Percentiles rank a stretch among this genome's conserved stretches.
Conservation (phyloP, 1,140 invertebrate species). For the Brachionus koreanus region DNA sequence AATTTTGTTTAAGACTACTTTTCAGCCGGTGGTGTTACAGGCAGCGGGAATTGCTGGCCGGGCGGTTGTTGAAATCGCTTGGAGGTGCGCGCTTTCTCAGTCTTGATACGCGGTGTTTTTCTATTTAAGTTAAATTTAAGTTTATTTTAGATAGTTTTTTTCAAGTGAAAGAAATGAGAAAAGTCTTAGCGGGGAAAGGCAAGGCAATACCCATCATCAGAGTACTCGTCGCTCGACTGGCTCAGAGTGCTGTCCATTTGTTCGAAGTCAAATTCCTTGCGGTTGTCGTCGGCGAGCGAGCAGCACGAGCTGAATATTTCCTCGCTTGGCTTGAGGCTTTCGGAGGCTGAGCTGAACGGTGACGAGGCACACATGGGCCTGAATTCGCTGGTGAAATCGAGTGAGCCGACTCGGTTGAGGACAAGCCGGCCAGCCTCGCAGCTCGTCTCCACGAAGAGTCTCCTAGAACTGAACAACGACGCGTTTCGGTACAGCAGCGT, state of each 20-base stretch:
- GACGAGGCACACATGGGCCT: not conserved
- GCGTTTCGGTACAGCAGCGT: not conserved
- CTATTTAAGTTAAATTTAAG: not conserved
- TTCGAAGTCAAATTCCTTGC: not conserved
- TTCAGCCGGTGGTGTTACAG: not conserved
- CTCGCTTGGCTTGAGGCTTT: not conserved
- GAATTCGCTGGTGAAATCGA: not conserved
- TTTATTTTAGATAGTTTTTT: not conserved
- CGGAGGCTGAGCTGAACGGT: not conserved
- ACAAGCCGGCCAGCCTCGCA: not conserved
- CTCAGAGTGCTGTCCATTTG: not conserved
- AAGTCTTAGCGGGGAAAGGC: not conserved
- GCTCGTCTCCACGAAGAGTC: not conserved
- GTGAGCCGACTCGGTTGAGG: not conserved
- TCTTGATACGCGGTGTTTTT: constrained; percentile 37
- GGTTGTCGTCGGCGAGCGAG: not conserved
- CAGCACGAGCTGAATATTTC: not conserved
- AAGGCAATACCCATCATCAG: not conserved
- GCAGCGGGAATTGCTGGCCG: not conserved
- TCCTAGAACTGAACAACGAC: not conserved
- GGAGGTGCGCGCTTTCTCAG: not conserved
- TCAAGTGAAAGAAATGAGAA: not conserved
- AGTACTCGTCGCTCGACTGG: not conserved
- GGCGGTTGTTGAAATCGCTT: constrained; percentile 28
- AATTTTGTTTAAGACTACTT: not conserved